A percentile compares a stretch with the other conserved stretches of the same genome.
These are phyloP conservation scores for Gavialis gangeticus DNA, from an alignment of 2,113 vertebrate genomes.

Conservation along the genomic window DNA sequence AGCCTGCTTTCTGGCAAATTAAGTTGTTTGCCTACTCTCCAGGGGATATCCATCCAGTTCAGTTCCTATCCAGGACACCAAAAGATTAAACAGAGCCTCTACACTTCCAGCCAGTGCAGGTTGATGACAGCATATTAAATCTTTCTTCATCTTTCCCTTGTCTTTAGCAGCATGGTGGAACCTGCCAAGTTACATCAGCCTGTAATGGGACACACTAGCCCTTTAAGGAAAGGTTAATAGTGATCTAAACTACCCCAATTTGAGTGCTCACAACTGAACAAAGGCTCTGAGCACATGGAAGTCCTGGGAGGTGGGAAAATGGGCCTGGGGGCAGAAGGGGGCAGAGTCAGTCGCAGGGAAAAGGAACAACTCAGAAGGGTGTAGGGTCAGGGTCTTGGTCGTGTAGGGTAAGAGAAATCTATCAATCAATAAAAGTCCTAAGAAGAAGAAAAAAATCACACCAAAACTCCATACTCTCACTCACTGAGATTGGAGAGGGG, in stretches of 20 bases:
- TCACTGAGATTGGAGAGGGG: background rate
- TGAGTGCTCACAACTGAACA: too few relatives aligned
- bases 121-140: background rate
- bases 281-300: background rate
- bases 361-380: too few relatives aligned
- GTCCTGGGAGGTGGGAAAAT: background rate
- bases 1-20: background rate
- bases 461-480: background rate
- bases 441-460: background rate
- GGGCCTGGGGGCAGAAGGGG: background rate
- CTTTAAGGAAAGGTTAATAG: too few relatives aligned
- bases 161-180: background rate
- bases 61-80: background rate
- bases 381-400: background rate
- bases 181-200: background rate
- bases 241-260: too few relatives aligned
- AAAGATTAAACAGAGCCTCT: background rate
- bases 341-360: too few relatives aligned
- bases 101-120: background rate
- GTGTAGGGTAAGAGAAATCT: background rate
- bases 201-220: too few relatives aligned
- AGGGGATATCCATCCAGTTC: background rate
- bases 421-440: background rate
- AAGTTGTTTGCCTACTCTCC: background rate
- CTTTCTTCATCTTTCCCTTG: background rate